Evolutionary conservation across 1,140 invertebrate species (phyloP).

Genomic region (Agraylea sexmaculata): DNA sequence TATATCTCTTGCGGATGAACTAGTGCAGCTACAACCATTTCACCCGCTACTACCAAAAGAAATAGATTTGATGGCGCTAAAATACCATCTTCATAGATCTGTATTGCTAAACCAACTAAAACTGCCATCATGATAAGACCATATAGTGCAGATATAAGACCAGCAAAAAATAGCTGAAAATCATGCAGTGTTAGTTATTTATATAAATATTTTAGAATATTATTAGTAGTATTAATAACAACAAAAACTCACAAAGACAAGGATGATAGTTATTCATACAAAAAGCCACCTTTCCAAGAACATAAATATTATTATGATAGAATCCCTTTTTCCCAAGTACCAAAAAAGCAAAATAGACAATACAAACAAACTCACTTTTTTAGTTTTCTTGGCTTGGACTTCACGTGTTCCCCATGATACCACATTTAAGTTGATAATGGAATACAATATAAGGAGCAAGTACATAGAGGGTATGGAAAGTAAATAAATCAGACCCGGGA

Average conservation of each 20-base stretch:
- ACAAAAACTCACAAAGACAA: too few species aligned
- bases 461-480: slow-evolving; percentile 98
- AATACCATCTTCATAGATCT: slow-evolving; percentile 68
- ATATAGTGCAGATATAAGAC: slow-evolving; percentile 65
- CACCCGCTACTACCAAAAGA: slow-evolving; percentile 52
- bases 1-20: slow-evolving; percentile 76
- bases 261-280: too few species aligned
- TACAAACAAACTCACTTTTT: slow-evolving; percentile 62
- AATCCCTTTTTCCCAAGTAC: too few species aligned
- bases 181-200: neutral
- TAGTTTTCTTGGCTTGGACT: slow-evolving; percentile 91
- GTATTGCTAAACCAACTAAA: slow-evolving; percentile 71
- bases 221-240: neutral
- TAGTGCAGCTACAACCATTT: slow-evolving; percentile 42
- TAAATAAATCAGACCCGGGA: slow-evolving; percentile 89
- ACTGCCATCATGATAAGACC: slow-evolving; percentile 89
- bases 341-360: too few species aligned
- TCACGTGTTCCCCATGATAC: slow-evolving; percentile 98
- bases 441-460: slow-evolving; percentile 91
- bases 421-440: slow-evolving; percentile 94
- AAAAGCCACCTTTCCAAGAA: too few species aligned
- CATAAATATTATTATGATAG: too few species aligned
- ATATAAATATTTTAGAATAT: neutral
- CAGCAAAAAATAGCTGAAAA: slow-evolving; percentile 58
- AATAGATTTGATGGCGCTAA: slow-evolving; percentile 70